A percentile compares a stretch with the other conserved stretches of the same genome.
Conservation (phyloP, 2,113 vertebrate species). For the Onychorhynchus coronatus region DNA sequence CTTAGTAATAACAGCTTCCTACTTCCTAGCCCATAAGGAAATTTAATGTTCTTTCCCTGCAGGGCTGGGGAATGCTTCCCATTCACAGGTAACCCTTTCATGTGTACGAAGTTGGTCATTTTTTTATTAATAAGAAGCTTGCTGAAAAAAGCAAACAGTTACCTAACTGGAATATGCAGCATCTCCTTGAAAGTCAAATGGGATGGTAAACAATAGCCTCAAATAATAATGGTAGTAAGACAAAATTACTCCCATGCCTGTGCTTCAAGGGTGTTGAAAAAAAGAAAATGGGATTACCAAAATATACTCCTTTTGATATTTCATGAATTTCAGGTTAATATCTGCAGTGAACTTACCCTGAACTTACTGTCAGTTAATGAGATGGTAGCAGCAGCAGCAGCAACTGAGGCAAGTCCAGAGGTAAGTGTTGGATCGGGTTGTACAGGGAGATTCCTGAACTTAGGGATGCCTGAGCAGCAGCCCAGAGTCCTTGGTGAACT, state of each 20-base stretch:
- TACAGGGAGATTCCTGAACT: background rate
- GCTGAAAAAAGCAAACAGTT: background rate
- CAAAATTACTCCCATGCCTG: background rate
- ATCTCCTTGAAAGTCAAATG: background rate
- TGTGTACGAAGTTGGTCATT: background rate
- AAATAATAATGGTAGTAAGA: background rate
- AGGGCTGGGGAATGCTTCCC: background rate
- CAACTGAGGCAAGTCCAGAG: accelerated
- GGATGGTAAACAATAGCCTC: background rate
- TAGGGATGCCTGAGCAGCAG: background rate
- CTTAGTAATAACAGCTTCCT: background rate
- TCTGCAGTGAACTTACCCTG: background rate
- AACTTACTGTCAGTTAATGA: accelerated
- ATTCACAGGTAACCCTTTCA: background rate
- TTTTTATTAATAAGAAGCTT: background rate
- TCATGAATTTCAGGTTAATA: background rate
- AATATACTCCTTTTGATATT: background rate
- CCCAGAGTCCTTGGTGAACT: background rate
- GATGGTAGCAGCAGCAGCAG: background rate
- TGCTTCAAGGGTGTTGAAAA: background rate
- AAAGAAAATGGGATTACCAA: background rate
- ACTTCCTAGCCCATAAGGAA: background rate
- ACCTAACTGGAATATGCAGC: background rate
- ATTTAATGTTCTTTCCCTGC: background rate
- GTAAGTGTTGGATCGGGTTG: too few relatives aligned